Percentiles rank a stretch among this genome's conserved stretches.
These are phyloP conservation scores for Phainopepla nitens DNA, from an alignment of 2,113 vertebrate genomes.

Conservation along the genomic window DNA sequence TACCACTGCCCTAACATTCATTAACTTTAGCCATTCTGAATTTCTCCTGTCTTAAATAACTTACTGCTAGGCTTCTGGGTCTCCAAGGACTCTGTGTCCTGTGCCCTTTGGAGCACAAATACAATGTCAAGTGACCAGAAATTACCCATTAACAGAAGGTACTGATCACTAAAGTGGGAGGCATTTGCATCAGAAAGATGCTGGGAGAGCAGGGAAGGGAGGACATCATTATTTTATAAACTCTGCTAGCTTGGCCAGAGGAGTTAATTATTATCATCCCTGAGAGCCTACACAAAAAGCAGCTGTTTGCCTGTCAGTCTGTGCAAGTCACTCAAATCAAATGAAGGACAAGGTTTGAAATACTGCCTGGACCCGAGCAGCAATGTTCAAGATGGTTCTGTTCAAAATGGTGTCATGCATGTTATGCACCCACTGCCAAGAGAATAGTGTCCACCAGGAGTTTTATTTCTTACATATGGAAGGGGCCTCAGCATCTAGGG, in stretches of 20 bases:
- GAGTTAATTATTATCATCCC: background rate
- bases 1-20: background rate
- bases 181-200: background rate
- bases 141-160: background rate
- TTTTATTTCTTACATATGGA: background rate
- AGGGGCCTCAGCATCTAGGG: background rate
- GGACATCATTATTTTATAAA: background rate
- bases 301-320: background rate
- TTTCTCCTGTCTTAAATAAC: background rate
- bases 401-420: background rate
- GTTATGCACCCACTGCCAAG: rapidly evolving
- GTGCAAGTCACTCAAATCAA: background rate
- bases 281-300: background rate
- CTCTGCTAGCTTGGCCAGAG: background rate
- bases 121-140: background rate
- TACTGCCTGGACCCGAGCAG: rapidly evolving
- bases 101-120: background rate
- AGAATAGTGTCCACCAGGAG: background rate
- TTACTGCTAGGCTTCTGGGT: background rate
- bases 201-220: background rate
- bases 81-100: background rate
- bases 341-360: background rate
- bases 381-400: background rate
- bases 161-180: background rate
- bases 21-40: background rate